phyloP scores from a whole-genome alignment of 2,888 invertebrate species.

The Pristionchus maxplancki region DNA sequence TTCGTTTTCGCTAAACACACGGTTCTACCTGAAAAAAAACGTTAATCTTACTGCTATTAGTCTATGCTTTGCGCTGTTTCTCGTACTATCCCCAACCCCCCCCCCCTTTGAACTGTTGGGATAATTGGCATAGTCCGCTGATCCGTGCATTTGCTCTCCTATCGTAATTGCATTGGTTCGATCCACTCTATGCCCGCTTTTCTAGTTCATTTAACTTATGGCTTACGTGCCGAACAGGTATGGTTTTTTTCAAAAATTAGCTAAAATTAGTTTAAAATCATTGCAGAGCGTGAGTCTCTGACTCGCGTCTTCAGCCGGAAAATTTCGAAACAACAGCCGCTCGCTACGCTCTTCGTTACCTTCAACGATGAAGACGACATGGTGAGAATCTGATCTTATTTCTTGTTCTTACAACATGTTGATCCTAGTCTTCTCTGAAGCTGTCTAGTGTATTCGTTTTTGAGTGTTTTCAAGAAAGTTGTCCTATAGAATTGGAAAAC shows the following conservation, averaged over 20 bases:
- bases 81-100: no score
- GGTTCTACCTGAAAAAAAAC: no score
- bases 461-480: no score
- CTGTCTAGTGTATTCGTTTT: no score
- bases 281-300: conserved; percentile 37
- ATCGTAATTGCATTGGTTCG: neutral
- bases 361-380: conserved; percentile 60
- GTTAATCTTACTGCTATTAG: no score
- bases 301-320: neutral
- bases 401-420: no score
- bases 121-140: neutral
- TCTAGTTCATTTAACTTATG: neutral
- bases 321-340: conserved; percentile 52
- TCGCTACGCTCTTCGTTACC: conserved; percentile 60
- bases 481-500: no score
- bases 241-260: no score
- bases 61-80: no score
- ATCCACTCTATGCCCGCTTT: neutral
- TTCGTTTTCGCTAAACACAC: no score
- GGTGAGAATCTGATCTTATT: conserved; percentile 45
- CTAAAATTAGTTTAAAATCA: neutral
- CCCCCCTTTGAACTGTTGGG: neutral
- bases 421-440: no score
- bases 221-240: neutral
- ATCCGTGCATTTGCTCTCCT: neutral